A percentile compares a stretch with the other conserved stretches of the same genome.
phyloP scores from a whole-genome alignment of 2,113 vertebrate genomes.

The Pseudolaguvia tuberculata region DNA sequence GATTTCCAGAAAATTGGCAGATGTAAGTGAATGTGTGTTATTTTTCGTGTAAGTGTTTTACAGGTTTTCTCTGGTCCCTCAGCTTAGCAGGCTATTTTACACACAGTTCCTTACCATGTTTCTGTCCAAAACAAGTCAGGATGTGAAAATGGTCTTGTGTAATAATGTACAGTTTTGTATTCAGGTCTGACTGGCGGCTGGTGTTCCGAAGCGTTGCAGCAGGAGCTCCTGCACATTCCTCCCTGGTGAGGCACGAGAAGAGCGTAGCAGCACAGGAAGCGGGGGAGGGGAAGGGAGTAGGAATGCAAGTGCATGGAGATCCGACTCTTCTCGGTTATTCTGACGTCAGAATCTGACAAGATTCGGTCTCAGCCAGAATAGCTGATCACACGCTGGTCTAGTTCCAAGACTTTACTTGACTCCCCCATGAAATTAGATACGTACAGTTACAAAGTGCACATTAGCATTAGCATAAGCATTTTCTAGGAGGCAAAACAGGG shows the following conservation, averaged over 20 bases:
- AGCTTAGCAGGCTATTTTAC: not conserved
- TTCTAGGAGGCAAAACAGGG: not conserved
- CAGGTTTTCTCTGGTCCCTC: no score
- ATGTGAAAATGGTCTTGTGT: not conserved
- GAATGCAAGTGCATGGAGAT: constrained; percentile 34
- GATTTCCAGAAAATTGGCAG: no score
- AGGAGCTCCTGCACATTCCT: constrained; percentile 22
- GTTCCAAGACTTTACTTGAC: not conserved
- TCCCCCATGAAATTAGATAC: constrained; percentile 23
- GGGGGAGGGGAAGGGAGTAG: constrained; percentile 8
- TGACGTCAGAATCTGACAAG: constrained; percentile 63
- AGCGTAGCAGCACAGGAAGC: constrained; percentile 12
- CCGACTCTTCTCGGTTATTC: constrained; percentile 36
- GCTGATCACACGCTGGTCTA: not conserved
- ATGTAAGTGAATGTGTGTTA: no score
- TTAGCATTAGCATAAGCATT: no score
- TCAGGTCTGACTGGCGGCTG: not conserved
- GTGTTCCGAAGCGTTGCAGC: not conserved
- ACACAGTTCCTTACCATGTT: not conserved
- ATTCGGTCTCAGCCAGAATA: constrained; percentile 12
- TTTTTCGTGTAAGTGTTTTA: not conserved
- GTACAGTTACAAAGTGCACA: not conserved
- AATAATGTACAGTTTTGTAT: not conserved
- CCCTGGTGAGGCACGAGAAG: constrained; percentile 31
- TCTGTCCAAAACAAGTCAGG: not conserved